Percentiles rank a stretch among this genome's conserved stretches.
These are phyloP conservation scores for Meghimatium bilineatum DNA, from an alignment of 2,888 invertebrate species.

Conservation along the genomic window DNA sequence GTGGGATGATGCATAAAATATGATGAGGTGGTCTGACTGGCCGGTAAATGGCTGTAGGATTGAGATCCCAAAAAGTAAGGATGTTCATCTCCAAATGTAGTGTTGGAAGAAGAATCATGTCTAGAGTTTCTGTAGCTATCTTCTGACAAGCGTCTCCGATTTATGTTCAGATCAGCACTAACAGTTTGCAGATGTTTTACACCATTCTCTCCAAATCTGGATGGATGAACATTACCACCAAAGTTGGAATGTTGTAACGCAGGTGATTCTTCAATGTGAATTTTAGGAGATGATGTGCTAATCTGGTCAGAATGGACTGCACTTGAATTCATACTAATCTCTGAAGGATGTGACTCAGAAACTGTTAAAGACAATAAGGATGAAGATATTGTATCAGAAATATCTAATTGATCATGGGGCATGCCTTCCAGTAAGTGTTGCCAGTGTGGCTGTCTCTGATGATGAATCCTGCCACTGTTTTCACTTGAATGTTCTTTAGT, in stretches of 20 bases:
- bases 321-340: conserved; percentile 47
- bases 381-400: conserved; percentile 1
- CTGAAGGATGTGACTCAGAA: conserved; percentile 58
- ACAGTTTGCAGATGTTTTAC: neutral
- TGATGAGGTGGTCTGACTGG: neutral
- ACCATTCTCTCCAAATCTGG: conserved; percentile 47
- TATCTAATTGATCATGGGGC: conserved; percentile 49
- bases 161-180: neutral
- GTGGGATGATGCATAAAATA: neutral
- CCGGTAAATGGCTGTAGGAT: neutral
- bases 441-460: conserved; percentile 30
- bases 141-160: conserved; percentile 17
- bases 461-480: conserved; percentile 49
- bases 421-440: neutral
- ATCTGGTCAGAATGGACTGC: conserved; percentile 39
- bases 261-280: conserved; percentile 37
- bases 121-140: conserved; percentile 30
- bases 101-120: neutral
- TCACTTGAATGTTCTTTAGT: conserved; percentile 66
- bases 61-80: neutral
- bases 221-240: conserved; percentile 49
- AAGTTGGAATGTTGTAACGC: conserved; percentile 50
- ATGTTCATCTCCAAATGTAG: neutral
- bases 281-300: conserved; percentile 55
- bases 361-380: neutral